Evolutionary conservation across 2,113 vertebrate species (phyloP), one percentile per base, ranked within the genome.

Genomic region (Geothlypis trichas): DNA sequence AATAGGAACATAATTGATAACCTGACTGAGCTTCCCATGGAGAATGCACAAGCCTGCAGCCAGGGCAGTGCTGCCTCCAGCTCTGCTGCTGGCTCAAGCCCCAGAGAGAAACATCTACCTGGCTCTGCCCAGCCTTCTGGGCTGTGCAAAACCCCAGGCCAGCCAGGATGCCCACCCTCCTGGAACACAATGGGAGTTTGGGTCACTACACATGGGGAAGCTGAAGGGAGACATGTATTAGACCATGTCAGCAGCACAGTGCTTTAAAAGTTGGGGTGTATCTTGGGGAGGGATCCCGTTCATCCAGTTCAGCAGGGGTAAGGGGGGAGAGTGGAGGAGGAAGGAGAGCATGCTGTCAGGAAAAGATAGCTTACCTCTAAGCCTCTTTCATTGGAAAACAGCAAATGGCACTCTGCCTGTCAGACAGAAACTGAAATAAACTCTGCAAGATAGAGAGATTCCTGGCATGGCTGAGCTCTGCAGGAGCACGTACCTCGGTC

Each of bases 251-350:
- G 82, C 81, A 71, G 21, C 6, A 30, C 3, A 2, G 12, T 2
- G 42, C 86, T 91, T 94, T 73, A 72, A 65, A 88, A 73, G n/a
- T 77, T 54, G 61, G 75, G 90, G 75, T 91, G 74, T 95, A 96
- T 95, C 96, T 96, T 79, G 52, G 67, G 80, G 72, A 92, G 72
- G 47, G 58, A 93, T 94, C 77, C 84, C 93, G 82, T 77, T 66
- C 26, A 33, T 94, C 95, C 92, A 94, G 94, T 89, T 90, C 76
- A 55, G 65, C 90, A 69, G 78, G 75, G 75, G 54, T 49, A 42
- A 78, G 44, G 49, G 86, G 86, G 54, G 44, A 81, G 15, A 1
- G 2, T 67, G 46, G 57, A 46, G 84, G 41, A 95, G 71, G 54
- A 79, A 51, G 77, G 10, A 12, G 3, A 44, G 52, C 2, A 0